These are phyloP conservation scores for Athetis lepigone DNA, from an alignment of 2,888 invertebrate species.

Conservation along the genomic window DNA sequence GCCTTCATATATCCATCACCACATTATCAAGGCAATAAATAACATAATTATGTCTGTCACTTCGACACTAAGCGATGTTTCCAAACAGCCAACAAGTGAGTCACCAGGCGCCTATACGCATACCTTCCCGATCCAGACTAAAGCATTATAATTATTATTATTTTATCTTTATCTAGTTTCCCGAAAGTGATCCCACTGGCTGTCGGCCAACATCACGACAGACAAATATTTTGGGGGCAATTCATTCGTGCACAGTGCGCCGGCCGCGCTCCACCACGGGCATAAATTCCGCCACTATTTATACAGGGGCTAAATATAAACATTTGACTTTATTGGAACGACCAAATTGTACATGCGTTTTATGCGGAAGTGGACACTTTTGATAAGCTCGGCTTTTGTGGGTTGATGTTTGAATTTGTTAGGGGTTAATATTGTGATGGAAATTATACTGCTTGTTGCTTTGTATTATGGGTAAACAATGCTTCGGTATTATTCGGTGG, in stretches of 20 bases:
- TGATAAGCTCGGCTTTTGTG: slow-evolving; percentile 55
- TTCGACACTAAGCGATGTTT: slow-evolving; percentile 56
- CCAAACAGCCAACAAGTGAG: slow-evolving; percentile 67
- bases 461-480: neutral
- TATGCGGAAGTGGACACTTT: slow-evolving; percentile 74
- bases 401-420: slow-evolving; percentile 53
- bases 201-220: slow-evolving; percentile 82
- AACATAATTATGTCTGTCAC: slow-evolving; percentile 41
- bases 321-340: slow-evolving; percentile 78
- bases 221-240: slow-evolving; percentile 88
- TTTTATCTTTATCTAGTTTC: slow-evolving; percentile 80
- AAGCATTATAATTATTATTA: slow-evolving; percentile 76
- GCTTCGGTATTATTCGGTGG: neutral
- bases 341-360: slow-evolving; percentile 72
- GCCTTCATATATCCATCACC: slow-evolving; percentile 22
- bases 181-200: slow-evolving; percentile 89
- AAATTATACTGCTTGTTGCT: slow-evolving; percentile 18
- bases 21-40: slow-evolving; percentile 39
- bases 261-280: slow-evolving; percentile 70
- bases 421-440: slow-evolving; percentile 30
- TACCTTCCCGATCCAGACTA: slow-evolving; percentile 74
- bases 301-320: slow-evolving; percentile 82
- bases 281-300: slow-evolving; percentile 85
- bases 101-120: slow-evolving; percentile 68
- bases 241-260: slow-evolving; percentile 80